Base-by-base conservation (phyloP, 2,888 invertebrate species). In the Mesorhabditis spiculigera region DNA sequence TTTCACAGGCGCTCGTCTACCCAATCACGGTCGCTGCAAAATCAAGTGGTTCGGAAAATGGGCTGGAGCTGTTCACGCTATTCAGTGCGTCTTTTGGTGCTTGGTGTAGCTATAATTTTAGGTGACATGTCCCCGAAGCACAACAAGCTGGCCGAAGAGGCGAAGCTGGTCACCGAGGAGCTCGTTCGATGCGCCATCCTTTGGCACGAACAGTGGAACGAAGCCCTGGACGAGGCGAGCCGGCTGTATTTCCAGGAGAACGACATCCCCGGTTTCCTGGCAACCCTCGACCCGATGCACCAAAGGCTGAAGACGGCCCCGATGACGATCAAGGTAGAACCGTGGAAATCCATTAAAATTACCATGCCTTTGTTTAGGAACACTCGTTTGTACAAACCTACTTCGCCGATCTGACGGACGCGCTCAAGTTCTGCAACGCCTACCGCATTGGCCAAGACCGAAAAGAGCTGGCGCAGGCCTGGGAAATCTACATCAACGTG, bases 191-290 rank as follows among this genome's bases (percentile, higher is more conserved):
- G 84, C 66, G 97, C 98, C 3, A 99, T 99, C 78, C 88, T 99
- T 28, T 99, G 98, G 98, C 97, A 98, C 86, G 98, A 98, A 87
- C 91, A 95, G 84, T 99, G 98, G 98, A 95, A 97, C 86, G 98
- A 98, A 87, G 97, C 95, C 0, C 88, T 98, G 41, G 89, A 89
- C 78, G 83, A 85, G 58, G 85, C 85, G 41, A 81, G 81, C 64
- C 74, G 80, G 6, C 75, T 97, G 8, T 98, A 95, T 87, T 98
- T 97, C 87, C 95, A 95, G 4, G 98, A 98, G 87, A 90, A 92
- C 72, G 95, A 98, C 86, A 92, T 95, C 0, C 92, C 92, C 73
- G 96, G 94, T 5, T 98, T 99, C 98, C 92, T 98, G 85, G 92
- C 93, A 77, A 93, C 94, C 0, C 88, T 99, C 72, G 95, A 95